Evolutionary conservation across 2,888 invertebrate species (phyloP), one percentile per base, ranked within the genome.

Genomic region (Chorisops tibialis): DNA sequence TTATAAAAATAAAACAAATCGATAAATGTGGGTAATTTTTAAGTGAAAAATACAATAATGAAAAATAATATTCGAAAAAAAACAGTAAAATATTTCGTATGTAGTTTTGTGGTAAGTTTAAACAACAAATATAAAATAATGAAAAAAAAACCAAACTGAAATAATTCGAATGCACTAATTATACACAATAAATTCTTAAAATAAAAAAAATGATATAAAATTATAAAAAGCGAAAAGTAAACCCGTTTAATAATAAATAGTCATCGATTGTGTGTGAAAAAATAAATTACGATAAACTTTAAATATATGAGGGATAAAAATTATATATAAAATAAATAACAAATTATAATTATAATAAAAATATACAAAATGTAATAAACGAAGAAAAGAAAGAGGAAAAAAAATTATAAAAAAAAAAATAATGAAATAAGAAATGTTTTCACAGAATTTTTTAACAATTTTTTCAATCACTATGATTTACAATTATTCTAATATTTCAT

Each of bases 391-490:
- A 21, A 18, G 45, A 47, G 14, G 21, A 52, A 11, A 39, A 52
- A 37, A 51, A 51, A 37, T 19, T 16, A 19, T 37, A 37, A 30
- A 35, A 49, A 24, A n/a, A 50, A 30, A 56, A 45, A 48, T n/a
- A 45, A 48, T 37, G 47, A 59, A 59, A 48, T 48, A 59, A 62
- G 64, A 66, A 37, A 63, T 64, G 67, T 67, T 67, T 67, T 67
- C 67, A 67, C 65, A 67, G 66, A 67, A 65, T 66, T 67, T 67
- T 65, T 51, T 24, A 22, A 50, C 24, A 63, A 47, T 51, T 50
- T 59, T 59, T 59, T n/a, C 47, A 59, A 48, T 59, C 45, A 37
- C 12, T 59, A 48, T 59, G 48, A 47, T 59, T 59, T 59, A 11
- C 16, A 7, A 21, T 21, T 9, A 54, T 39, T 38, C n/a, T n/a